Conservation (phyloP, 2,113 vertebrate species). For the Triplophysa dalaica region DNA sequence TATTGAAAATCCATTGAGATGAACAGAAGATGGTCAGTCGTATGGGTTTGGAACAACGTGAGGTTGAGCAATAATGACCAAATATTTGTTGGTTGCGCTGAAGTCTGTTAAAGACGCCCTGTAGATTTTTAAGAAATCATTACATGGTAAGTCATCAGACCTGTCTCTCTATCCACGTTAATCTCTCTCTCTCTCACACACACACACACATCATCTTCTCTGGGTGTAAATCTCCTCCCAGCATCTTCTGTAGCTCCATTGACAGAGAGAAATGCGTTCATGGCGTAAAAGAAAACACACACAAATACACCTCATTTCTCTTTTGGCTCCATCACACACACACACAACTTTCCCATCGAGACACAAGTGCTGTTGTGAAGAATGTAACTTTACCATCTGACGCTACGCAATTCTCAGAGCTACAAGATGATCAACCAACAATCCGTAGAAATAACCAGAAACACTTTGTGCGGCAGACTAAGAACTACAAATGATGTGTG, state of each 20-base stretch:
- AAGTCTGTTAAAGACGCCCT: too few species aligned
- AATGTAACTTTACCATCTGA: conserved; percentile 31
- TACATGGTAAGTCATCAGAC: not conserved
- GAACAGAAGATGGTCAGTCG: too few species aligned
- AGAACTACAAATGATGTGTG: not conserved
- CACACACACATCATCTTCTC: conserved; percentile 7
- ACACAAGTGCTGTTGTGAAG: not conserved
- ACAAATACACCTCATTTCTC: not conserved
- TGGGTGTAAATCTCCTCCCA: not conserved
- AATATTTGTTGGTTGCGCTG: not conserved
- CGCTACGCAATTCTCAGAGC: not conserved
- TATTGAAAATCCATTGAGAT: too few species aligned
- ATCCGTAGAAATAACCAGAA: conserved; percentile 15
- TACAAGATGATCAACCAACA: conserved; percentile 14
- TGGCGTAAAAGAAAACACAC: not conserved
- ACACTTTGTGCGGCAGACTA: not conserved
- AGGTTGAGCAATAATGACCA: too few species aligned
- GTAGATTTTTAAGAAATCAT: too few species aligned
- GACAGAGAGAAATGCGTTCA: conserved; percentile 9
- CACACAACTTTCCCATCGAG: conserved; percentile 24
- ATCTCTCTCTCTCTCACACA: not conserved
- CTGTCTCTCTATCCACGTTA: conserved; percentile 37
- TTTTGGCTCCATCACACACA: conserved; percentile 29
- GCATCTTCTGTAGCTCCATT: conserved; percentile 6
- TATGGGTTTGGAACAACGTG: too few species aligned